These are phyloP conservation scores for Gymnoscopelus braueri DNA, from an alignment of 2,797 vertebrate species.

Conservation along the genomic window DNA sequence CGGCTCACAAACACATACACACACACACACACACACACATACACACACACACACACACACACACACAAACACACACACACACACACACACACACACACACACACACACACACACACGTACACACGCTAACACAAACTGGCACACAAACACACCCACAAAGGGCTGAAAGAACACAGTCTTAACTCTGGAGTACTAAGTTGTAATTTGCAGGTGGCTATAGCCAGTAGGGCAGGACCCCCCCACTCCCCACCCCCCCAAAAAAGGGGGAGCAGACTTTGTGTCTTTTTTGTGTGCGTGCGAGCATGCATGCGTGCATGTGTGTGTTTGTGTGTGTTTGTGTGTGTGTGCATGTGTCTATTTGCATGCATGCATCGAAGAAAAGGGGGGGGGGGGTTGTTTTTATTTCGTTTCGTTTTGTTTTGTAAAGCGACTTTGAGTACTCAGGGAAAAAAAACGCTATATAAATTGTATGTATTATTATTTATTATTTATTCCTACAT, in stretches of 20 bases:
- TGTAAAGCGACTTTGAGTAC: no score
- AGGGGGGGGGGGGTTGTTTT: no score
- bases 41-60: conserved; percentile 22
- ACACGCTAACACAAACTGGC: conserved; percentile 8
- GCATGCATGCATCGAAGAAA: no score
- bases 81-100: conserved; percentile 44
- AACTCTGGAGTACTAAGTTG: conserved; percentile 85
- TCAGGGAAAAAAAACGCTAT: no score
- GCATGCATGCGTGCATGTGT: neutral
- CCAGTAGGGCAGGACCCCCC: conserved; percentile 55
- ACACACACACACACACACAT: conserved; percentile 26
- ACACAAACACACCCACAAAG: conserved; percentile 24
- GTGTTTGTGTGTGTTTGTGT: neutral
- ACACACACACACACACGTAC: conserved; percentile 26
- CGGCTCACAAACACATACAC: conserved; percentile 29
- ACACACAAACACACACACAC: conserved; percentile 23
- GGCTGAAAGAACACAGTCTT: conserved; percentile 82
- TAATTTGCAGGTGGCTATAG: conserved; percentile 83
- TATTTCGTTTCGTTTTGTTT: no score
- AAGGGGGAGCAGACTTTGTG: conserved; percentile 38
- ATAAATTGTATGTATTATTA: no score
- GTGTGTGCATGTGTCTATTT: no score
- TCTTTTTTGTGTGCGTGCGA: conserved; percentile 11
- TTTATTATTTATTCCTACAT: no score
- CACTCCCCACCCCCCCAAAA: conserved; percentile 48